Percentiles rank a stretch among this genome's conserved stretches.
Evolutionary conservation across 2,888 invertebrate species (phyloP).

Genomic region (Melangyna quadrimaculata): DNA sequence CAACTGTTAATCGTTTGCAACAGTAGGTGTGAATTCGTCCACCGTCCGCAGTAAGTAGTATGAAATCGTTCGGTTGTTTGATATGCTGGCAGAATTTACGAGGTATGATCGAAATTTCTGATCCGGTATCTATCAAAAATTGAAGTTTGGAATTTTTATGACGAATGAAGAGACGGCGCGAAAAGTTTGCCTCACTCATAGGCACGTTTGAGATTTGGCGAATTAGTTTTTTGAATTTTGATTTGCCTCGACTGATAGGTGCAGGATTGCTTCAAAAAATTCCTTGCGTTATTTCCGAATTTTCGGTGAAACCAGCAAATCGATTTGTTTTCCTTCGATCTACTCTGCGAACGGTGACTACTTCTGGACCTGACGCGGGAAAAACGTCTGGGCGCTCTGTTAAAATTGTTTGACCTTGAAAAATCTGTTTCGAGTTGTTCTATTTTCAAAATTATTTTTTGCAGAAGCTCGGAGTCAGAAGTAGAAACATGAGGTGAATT

Average conservation of each 20-base stretch:
- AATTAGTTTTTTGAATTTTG: slow-evolving; percentile 11
- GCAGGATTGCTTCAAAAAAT: not conserved
- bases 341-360: not conserved
- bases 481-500: not conserved
- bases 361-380: not conserved
- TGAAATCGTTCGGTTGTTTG: slow-evolving; percentile 20
- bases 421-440: not conserved
- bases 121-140: slow-evolving; percentile 13
- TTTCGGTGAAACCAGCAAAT: not conserved
- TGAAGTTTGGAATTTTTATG: slow-evolving; percentile 5
- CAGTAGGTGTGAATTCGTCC: slow-evolving; percentile 17
- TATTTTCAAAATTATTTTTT: slow-evolving; percentile 8
- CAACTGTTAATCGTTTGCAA: slow-evolving; percentile 5
- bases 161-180: not conserved
- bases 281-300: not conserved
- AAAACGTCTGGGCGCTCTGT: not conserved
- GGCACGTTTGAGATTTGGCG: slow-evolving; percentile 21
- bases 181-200: slow-evolving; percentile 26
- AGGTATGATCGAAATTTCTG: slow-evolving; percentile 28
- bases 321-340: not conserved
- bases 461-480: not conserved
- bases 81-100: slow-evolving; percentile 1
- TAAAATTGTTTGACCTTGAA: not conserved
- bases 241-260: not conserved
- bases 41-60: slow-evolving; percentile 27